These are phyloP conservation scores for Eristalis pertinax DNA, from an alignment of 2,888 invertebrate species.

Conservation along the genomic window DNA sequence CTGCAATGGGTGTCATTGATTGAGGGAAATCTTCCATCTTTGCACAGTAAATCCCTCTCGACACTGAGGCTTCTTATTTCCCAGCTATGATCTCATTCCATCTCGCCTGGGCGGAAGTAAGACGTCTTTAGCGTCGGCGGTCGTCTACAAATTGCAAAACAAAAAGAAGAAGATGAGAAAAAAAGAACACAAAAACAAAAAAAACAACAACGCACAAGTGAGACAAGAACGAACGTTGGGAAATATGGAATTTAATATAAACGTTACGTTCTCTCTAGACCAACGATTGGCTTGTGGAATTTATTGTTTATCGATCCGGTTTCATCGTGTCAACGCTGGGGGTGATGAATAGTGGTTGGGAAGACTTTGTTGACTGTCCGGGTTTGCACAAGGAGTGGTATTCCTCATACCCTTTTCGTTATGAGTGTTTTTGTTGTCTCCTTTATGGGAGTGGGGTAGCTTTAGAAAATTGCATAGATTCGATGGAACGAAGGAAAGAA, in stretches of 20 bases:
- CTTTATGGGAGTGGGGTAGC: too few relatives aligned
- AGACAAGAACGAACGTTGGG: neutral
- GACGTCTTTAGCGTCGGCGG: neutral
- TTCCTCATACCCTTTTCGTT: too few relatives aligned
- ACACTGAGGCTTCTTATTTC: conserved; percentile 29
- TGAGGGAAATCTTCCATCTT: conserved; percentile 32
- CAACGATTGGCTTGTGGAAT: neutral
- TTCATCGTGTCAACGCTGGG: neutral
- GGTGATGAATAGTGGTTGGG: too few relatives aligned
- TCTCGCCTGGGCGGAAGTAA: neutral
- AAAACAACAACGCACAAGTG: neutral
- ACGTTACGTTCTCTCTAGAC: neutral
- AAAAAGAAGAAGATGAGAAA: neutral
- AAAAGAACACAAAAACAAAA: too few relatives aligned
- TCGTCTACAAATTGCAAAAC: conserved; percentile 25
- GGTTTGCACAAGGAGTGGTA: too few relatives aligned
- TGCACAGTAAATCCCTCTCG: conserved; percentile 9
- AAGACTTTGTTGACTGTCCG: too few relatives aligned
- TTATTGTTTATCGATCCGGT: neutral
- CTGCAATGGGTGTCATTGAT: conserved; percentile 21
- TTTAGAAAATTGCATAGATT: too few relatives aligned
- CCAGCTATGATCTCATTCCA: conserved; percentile 48
- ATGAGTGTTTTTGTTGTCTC: too few relatives aligned
- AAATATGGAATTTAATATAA: neutral
- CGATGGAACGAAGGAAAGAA: too few relatives aligned